Percentiles rank a stretch among this genome's conserved stretches.
Conservation (phyloP, 2,797 vertebrate genomes). For the Macropus fuliginosus region DNA sequence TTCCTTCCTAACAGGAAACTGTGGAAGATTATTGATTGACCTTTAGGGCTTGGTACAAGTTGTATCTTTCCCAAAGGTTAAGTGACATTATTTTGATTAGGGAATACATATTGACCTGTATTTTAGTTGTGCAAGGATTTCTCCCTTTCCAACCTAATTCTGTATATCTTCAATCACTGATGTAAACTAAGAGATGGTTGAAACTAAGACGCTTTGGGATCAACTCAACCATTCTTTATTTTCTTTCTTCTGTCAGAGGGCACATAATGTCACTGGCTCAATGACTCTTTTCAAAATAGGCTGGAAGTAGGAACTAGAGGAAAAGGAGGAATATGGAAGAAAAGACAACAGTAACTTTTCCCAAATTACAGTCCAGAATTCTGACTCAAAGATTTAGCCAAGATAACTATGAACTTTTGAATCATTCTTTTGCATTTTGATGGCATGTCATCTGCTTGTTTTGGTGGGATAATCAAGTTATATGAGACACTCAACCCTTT, state of each 20-base stretch:
- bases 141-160: conserved; percentile 40
- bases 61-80: neutral
- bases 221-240: neutral
- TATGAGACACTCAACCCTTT: rapidly evolving
- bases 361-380: conserved; percentile 49
- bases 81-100: neutral
- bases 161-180: conserved; percentile 35
- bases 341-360: conserved; percentile 19
- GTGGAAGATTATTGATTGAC: neutral
- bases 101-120: neutral
- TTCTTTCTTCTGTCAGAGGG: conserved; percentile 46
- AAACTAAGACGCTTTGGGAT: neutral
- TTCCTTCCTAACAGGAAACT: conserved; percentile 57
- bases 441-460: conserved; percentile 3
- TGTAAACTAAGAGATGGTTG: conserved; percentile 14
- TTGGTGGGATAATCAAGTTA: neutral
- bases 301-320: conserved; percentile 50
- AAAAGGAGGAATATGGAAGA: conserved; percentile 5
- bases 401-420: conserved; percentile 54
- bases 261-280: neutral
- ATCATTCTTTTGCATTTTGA: conserved; percentile 13
- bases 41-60: neutral
- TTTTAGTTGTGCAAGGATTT: conserved; percentile 1
- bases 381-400: conserved; percentile 34
- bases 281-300: neutral